Percentiles rank a stretch among this genome's conserved stretches.
Conservation (phyloP, 2,797 vertebrate genomes). For the Coregonus suidteri region DNA sequence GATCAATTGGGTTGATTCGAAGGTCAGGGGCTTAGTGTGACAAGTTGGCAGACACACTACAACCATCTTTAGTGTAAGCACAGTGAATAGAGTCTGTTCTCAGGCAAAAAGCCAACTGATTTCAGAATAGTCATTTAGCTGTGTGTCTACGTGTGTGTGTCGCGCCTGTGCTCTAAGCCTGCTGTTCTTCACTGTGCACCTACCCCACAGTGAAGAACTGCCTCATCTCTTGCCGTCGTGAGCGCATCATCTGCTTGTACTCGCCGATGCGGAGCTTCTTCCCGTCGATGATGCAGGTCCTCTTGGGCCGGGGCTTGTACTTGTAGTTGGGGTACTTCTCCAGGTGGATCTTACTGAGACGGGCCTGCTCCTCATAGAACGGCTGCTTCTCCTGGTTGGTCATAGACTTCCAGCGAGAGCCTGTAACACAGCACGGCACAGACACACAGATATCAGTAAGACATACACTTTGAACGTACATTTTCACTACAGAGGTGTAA, state of each 20-base stretch:
- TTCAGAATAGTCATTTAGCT: conserved; percentile 4
- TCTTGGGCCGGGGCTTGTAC: conserved; percentile 98
- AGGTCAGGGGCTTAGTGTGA: conserved; percentile 28
- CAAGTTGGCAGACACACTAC: background rate
- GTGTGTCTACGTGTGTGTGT: conserved; percentile 14
- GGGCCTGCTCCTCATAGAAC: conserved; percentile 94
- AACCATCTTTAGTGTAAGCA: background rate
- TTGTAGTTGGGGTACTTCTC: conserved; percentile 99
- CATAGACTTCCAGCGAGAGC: conserved; percentile 90
- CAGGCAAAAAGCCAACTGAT: background rate
- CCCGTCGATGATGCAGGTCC: conserved; percentile 98
- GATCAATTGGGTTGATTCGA: conserved; percentile 32
- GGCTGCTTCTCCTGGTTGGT: conserved; percentile 91
- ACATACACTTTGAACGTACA: background rate
- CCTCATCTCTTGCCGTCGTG: conserved; percentile 98
- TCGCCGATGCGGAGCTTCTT: conserved; percentile 98
- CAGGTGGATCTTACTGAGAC: conserved; percentile 97
- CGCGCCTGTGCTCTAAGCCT: conserved; percentile 13
- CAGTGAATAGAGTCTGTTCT: background rate
- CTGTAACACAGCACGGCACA: conserved; percentile 47
- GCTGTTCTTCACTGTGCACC: conserved; percentile 40
- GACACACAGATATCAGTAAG: background rate
- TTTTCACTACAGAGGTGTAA: background rate
- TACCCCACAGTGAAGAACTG: conserved; percentile 99
- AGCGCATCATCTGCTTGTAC: conserved; percentile 99